A percentile compares a stretch with the other conserved stretches of the same genome.
Evolutionary conservation across 2,113 vertebrate species (phyloP).

Genomic region (Cyphomyrus plagiostoma): DNA sequence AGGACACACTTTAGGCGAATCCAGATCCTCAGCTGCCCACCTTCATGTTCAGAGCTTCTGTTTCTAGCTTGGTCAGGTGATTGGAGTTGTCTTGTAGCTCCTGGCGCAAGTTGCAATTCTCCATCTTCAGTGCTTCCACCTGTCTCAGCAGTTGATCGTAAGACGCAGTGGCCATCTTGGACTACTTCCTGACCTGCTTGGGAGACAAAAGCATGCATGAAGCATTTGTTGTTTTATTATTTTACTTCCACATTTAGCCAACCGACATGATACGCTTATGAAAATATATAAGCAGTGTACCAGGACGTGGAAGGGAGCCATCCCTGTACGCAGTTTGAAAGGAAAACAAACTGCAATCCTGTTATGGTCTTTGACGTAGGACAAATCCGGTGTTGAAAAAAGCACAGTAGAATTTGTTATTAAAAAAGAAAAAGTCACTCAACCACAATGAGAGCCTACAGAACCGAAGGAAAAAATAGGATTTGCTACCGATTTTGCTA

Average conservation of each 20-base stretch:
- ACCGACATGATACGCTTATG: neutral
- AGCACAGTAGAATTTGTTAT: neutral
- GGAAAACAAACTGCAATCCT: too few relatives aligned
- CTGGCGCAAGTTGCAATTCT: slow-evolving; percentile 95
- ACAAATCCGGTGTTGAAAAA: neutral
- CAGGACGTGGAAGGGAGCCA: neutral
- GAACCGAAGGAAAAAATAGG: neutral
- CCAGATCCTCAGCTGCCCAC: slow-evolving; percentile 47
- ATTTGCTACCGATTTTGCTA: neutral
- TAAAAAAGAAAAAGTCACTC: neutral
- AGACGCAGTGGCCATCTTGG: slow-evolving; percentile 91
- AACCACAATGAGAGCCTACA: neutral
- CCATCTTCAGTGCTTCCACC: slow-evolving; percentile 98
- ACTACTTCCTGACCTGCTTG: slow-evolving; percentile 68
- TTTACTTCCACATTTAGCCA: neutral
- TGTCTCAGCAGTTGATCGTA: slow-evolving; percentile 99
- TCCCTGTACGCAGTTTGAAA: neutral
- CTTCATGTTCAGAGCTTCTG: slow-evolving; percentile 96
- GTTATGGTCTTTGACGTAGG: neutral
- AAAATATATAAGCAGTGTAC: neutral
- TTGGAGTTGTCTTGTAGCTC: slow-evolving; percentile 98
- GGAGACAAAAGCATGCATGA: slow-evolving; percentile 9
- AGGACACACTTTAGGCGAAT: neutral
- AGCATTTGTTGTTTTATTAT: neutral
- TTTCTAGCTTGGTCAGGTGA: slow-evolving; percentile 95